Evolutionary conservation across 2,888 invertebrate species (phyloP), one percentile per base, ranked within the genome.

Genomic region (Dysmachus trigonus): DNA sequence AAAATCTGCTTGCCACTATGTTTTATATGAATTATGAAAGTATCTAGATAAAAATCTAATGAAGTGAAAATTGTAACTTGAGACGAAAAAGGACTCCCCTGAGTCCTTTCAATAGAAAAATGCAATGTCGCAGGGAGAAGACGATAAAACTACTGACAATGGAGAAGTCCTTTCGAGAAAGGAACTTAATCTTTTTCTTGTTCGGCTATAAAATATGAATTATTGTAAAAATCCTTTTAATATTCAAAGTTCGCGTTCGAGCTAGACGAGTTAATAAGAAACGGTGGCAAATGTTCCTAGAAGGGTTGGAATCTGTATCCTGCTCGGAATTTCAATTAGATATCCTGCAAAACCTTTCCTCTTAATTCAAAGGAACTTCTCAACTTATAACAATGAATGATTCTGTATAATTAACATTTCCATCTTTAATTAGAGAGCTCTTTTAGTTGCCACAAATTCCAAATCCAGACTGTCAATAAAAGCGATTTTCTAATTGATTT

Each of bases 11-110:
- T 73, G 31, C 7, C 27, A 79, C 7, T 1, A 38, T 47, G 41
- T 51, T 30, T 79, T 79, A 79, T 51, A 51, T 18, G 79, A 77
- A 51, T 47, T 79, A 79, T 41, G 47, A 82, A 82, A 71, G 35
- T 18, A 71, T 62, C 22, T 33, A 62, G 82, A 82, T 82, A 82
- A 71, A 82, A 62, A 82, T 82, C 82, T 82, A 82, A 82, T 82
- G 82, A 82, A 82, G 82, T 82, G 82, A 62, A 82, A 82, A 82
- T 35, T 82, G 71, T 71, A 82, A 82, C 71, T 82, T 82, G 82
- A 82, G 35, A 53, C 33, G 77, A 62, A 33, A 71, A 35, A 38
- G 71, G 62, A 22, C 6, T 53, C 31, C 62, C 35, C 15, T n/a
- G 82, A 41, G 22, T 71, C 82, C 82, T 35, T 82, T 82, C 38